These are phyloP conservation scores for Cettia cetti DNA, from an alignment of 2,113 vertebrate species.

Conservation along the genomic window DNA sequence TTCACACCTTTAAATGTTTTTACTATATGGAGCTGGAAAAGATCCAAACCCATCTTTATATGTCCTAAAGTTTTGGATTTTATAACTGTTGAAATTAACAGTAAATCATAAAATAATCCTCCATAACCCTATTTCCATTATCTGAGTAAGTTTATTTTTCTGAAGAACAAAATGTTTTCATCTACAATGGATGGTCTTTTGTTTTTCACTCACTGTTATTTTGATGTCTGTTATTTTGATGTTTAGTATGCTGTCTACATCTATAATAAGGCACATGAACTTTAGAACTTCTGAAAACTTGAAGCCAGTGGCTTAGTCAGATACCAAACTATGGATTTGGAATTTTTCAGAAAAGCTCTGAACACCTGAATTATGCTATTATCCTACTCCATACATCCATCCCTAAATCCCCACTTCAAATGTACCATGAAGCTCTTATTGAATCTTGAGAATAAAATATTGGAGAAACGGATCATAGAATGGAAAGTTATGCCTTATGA, in stretches of 20 bases:
- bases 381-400: background rate
- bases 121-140: background rate
- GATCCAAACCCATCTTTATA: background rate
- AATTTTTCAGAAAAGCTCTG: background rate
- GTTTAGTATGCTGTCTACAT: background rate
- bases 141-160: background rate
- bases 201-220: background rate
- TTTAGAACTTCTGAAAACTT: background rate
- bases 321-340: background rate
- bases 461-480: background rate
- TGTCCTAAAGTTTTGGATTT: background rate
- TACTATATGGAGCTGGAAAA: background rate
- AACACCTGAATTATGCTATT: background rate
- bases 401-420: background rate
- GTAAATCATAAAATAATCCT: background rate
- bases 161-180: background rate
- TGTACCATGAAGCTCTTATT: background rate
- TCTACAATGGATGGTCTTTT: background rate
- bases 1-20: background rate
- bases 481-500: background rate
- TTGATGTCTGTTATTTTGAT: background rate
- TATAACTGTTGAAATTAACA: background rate
- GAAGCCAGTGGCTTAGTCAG: background rate
- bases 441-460: background rate
- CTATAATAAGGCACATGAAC: background rate